Base-by-base conservation (phyloP, 2,113 vertebrate genomes). In the Psettodes erumei region DNA sequence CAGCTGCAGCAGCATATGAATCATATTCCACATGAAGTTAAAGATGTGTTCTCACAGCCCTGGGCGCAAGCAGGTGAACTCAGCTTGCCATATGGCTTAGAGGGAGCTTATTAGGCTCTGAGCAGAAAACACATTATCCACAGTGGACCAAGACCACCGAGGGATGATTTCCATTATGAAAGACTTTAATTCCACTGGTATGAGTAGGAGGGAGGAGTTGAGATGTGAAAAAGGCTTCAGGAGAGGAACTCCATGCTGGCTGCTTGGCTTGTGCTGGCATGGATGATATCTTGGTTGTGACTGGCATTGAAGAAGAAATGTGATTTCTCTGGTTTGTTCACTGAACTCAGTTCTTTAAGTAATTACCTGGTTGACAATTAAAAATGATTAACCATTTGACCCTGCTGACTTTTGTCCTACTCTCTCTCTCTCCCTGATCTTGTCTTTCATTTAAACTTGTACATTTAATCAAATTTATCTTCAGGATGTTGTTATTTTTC, bases 101-200 rank as follows among this genome's bases (percentile, higher is more conserved):
- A 56, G 79, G 61, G 42, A 79, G 78, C 75, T 91, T 89, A 91
- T 91, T 86, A 87, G 66, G 72, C 76, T 85, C 59, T 23, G 67
- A 83, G 83, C 78, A 79, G 81, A 72, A 88, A 87, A 88, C 82
- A 84, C 78, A 88, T 88, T 81, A 84, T 78, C 85, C 90, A 88
- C 89, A 82, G 79, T 56, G 86, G 81, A 74, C 75, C 69, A 54
- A 54, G 71, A 78, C 85, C 83, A 75, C 73, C n/a, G 27, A 82
- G 48, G 71, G 80, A 83, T 69, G 73, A 83, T 81, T 84, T 81
- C 71, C 37, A 85, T 90, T 86, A 88, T 77, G 74, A 80, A 83
- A 83, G 73, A 72, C 74, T 86, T 85, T 89, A 86, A 87, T 83
- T 88, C 86, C 55, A 63, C 48, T 11, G 55, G 62, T 75, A 40